Percentiles rank a stretch among this genome's conserved stretches.
Conservation (phyloP, 2,113 vertebrate genomes). For the Perca flavescens region DNA sequence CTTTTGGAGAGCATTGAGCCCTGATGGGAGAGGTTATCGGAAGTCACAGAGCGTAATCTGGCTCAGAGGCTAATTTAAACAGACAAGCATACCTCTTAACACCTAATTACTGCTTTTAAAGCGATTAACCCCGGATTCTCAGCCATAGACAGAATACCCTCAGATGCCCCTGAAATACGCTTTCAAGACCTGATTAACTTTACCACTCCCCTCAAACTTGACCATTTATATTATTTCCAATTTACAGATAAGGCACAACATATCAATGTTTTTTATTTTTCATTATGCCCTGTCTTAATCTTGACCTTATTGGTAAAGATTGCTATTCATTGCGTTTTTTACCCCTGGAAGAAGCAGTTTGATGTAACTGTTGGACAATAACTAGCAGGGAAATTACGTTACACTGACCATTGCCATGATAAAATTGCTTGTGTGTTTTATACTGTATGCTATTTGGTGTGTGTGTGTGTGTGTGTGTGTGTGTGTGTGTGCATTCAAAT, state of each 20-base stretch:
- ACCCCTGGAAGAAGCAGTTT: constrained; percentile 28
- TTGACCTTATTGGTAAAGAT: constrained; percentile 31
- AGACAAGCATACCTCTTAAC: constrained; percentile 82
- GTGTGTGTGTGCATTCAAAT: constrained; percentile 32
- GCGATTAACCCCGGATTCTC: constrained; percentile 80
- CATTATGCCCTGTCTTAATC: background rate
- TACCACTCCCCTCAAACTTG: constrained; percentile 5
- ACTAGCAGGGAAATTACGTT: constrained; percentile 13
- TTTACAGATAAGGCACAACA: constrained; percentile 1
- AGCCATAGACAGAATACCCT: constrained; percentile 74
- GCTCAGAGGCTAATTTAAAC: constrained; percentile 76
- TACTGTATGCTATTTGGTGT: constrained; percentile 26
- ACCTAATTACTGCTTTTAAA: constrained; percentile 84
- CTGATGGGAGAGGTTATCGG: constrained; percentile 58
- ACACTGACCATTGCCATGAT: constrained; percentile 9
- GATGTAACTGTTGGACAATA: constrained; percentile 14
- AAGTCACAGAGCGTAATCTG: constrained; percentile 75
- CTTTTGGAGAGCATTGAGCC: constrained; percentile 49
- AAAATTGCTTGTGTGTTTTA: constrained; percentile 37
- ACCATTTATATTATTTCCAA: constrained; percentile 8
- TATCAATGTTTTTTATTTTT: background rate
- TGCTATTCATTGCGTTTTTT: constrained; percentile 18
- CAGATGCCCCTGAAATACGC: constrained; percentile 54
- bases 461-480: constrained; percentile 46
- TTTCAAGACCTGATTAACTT: constrained; percentile 55